Base-by-base conservation (phyloP, 2,888 invertebrate genomes). In the Lepidochrysops patricia region DNA sequence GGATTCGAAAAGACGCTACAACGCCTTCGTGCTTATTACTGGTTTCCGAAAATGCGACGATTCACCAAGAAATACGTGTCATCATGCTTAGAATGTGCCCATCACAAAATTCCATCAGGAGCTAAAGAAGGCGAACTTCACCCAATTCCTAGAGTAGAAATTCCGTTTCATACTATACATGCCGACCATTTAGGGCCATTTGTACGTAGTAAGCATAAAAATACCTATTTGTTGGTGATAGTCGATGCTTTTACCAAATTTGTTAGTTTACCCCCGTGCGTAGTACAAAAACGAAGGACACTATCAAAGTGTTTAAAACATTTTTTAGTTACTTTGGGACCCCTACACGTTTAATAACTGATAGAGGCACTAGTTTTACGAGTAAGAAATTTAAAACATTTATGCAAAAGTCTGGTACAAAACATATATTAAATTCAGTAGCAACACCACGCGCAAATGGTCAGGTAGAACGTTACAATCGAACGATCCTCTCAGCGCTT, bases 381-480 rank as follows among this genome's bases (percentile, higher is more conserved):
- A 65, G 66, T 37, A 49, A 57, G 26, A 15, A 23, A 15, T 68
- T 70, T 48, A 60, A 63, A 35, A 6, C 57, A 4, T 68, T 64
- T n/a, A n/a, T n/a, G 49, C 6, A 52, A 1, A 23, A 29, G 6
- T 32, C 12, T 1, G 61, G 62, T 6, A 62, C 67, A 6, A 65
- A 64, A 35, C 67, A 66, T 48, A 57, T 70, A 6, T n/a, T 64
- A 23, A 68, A 67, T 48, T 62, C 68, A 6, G 68, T 68, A 1
- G 68, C 67, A 1, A 69, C 69, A 0, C 69, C 68, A 1, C 32
- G 70, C 25, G 69, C 68, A 0, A 69, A 69, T 57, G 67, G 66
- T 2, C 66, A 68, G 27, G 63, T 68, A 1, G 68, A 69, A 57
- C 23, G 68, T 12, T 66, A 52, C 19, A 68, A 68, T 50, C 34